Evolutionary conservation across 2,888 invertebrate species (phyloP), one percentile per base, ranked within the genome.

Genomic region (Coenonympha glycerion): DNA sequence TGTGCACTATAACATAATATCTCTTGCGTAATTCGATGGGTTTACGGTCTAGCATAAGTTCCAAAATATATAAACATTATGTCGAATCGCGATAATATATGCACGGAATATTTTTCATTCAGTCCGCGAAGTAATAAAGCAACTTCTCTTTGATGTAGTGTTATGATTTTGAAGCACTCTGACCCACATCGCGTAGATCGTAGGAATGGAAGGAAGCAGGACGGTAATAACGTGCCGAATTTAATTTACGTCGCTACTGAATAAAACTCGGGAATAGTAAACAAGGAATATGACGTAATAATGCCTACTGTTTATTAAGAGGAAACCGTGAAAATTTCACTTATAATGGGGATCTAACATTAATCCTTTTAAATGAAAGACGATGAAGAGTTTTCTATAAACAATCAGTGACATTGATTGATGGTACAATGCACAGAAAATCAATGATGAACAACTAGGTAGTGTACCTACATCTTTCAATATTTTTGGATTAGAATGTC

Each of bases 41-140:
- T n/a, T n/a, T n/a, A n/a, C n/a, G n/a, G n/a, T n/a, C n/a, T n/a
- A n/a, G n/a, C n/a, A n/a, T n/a, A n/a, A n/a, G n/a, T n/a, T n/a
- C n/a, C n/a, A n/a, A n/a, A n/a, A n/a, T n/a, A 33, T 50, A 45
- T 56, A 61, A 53, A 59, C 59, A 52, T 34, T 44, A 28, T 47
- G 55, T 51, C 33, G 28, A 49, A 44, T 49, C 53, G 52, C 47
- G 48, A 51, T 57, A 47, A 39, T 36, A 15, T 46, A 46, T 51
- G 50, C 37, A 41, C 41, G 40, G 50, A 51, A 58, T 49, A n/a
- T n/a, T n/a, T 46, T 58, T 47, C 58, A 60, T 59, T 60, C 59
- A 60, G 49, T 47, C 28, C 18, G 42, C 49, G 37, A 30, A 21
- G 36, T 46, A 40, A 52, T 52, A 54, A 49, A 49, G 39, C 30